phyloP scores from a whole-genome alignment of 2,888 invertebrate genomes.

The Heteromyza rotundicornis region DNA sequence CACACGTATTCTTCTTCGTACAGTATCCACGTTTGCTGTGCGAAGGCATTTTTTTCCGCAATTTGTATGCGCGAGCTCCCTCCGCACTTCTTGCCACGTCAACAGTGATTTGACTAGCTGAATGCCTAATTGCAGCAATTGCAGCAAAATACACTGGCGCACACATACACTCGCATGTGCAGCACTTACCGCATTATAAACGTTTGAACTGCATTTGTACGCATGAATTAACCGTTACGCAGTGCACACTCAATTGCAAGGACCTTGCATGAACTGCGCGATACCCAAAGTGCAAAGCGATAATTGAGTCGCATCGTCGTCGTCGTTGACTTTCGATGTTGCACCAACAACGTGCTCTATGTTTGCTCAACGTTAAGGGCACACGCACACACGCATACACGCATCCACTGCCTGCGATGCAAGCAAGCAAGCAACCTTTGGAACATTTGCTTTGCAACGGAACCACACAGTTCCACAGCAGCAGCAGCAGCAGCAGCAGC shows the following conservation, averaged over 20 bases:
- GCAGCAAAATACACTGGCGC: conserved; percentile 26
- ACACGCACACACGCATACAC: background rate
- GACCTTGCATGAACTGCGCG: background rate
- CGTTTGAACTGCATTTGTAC: conserved; percentile 48
- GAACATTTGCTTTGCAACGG: background rate
- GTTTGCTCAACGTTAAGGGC: too few relatives aligned
- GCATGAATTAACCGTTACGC: conserved; percentile 49
- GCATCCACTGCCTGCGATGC: background rate
- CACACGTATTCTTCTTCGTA: conserved; percentile 15
- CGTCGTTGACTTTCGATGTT: background rate
- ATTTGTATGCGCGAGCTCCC: too few relatives aligned
- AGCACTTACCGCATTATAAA: conserved; percentile 42
- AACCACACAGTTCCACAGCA: too few relatives aligned
- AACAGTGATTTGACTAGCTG: conserved; percentile 35
- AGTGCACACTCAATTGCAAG: conserved; percentile 34
- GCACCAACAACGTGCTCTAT: too few relatives aligned
- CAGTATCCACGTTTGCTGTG: conserved; percentile 27
- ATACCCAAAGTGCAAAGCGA: background rate
- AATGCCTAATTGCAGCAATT: conserved; percentile 45
- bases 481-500: too few relatives aligned
- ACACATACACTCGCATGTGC: conserved; percentile 21
- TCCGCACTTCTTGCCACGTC: conserved; percentile 13
- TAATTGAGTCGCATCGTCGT: background rate
- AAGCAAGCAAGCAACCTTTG: background rate
- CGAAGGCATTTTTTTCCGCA: too few relatives aligned